Conservation (phyloP, 2,797 vertebrate species). For the Tapera naevia region DNA sequence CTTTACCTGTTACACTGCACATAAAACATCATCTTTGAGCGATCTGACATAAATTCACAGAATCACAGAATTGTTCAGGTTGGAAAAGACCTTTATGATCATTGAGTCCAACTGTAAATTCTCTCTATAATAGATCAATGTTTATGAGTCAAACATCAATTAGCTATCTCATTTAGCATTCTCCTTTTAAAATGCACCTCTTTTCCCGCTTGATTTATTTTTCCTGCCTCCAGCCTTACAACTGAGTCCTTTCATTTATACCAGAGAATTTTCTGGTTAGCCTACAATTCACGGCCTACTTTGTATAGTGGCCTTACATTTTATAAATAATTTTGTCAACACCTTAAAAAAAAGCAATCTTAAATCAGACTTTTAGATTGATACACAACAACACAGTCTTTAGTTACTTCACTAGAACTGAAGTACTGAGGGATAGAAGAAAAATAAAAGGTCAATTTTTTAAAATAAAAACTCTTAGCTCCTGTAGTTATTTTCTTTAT, state of each 20-base stretch:
- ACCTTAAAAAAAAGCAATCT: neutral
- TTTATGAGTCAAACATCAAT: neutral
- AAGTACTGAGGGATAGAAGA: neutral
- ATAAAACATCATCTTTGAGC: neutral
- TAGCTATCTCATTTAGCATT: neutral
- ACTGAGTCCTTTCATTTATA: neutral
- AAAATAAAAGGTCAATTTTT: neutral
- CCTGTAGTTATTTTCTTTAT: neutral
- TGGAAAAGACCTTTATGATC: too few relatives aligned
- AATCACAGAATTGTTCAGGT: too few relatives aligned
- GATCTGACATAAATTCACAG: neutral
- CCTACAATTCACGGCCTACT: neutral
- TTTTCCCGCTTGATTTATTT: neutral
- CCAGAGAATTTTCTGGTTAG: neutral
- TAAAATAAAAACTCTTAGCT: neutral
- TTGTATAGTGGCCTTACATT: neutral
- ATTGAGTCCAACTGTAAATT: neutral
- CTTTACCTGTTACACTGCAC: neutral
- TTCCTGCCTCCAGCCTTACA: neutral
- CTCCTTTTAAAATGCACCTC: neutral
- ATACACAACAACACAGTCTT: neutral
- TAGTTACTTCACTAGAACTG: neutral
- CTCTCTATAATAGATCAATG: neutral
- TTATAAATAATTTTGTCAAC: neutral
- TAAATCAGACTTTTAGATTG: neutral